Conservation (phyloP, 2,888 invertebrate genomes). For the Phania funesta region DNA sequence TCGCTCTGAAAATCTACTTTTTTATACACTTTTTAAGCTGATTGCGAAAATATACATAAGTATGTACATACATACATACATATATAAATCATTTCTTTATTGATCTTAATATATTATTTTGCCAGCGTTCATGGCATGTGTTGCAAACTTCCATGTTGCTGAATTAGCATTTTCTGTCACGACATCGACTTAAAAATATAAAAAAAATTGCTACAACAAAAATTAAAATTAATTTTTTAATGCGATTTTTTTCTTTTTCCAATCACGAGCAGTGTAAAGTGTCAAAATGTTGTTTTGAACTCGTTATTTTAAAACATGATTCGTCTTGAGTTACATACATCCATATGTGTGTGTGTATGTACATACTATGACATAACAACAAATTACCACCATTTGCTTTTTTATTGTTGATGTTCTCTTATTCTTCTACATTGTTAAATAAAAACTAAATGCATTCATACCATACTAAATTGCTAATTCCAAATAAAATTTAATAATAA, state of each 20-base stretch:
- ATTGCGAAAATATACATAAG: too few relatives aligned
- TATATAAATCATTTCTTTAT: not conserved
- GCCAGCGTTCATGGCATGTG: slow-evolving; percentile 32
- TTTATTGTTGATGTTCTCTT: not conserved
- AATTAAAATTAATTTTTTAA: slow-evolving; percentile 36
- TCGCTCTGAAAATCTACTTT: too few relatives aligned
- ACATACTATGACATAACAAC: slow-evolving; percentile 44
- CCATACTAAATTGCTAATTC: not conserved
- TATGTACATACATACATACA: not conserved
- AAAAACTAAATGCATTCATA: not conserved
- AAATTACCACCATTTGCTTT: slow-evolving; percentile 21
- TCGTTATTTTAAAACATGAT: slow-evolving; percentile 36
- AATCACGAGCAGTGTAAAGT: slow-evolving; percentile 49
- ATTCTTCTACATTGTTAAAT: not conserved
- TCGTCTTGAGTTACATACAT: slow-evolving; percentile 10
- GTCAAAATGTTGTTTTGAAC: slow-evolving; percentile 57
- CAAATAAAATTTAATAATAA: slow-evolving; percentile 13
- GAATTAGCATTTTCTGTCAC: slow-evolving; percentile 56
- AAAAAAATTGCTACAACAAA: not conserved
- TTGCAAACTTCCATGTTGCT: slow-evolving; percentile 31
- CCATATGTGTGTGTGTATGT: too few relatives aligned
- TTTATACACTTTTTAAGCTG: not conserved
- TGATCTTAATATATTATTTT: slow-evolving; percentile 26
- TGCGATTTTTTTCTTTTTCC: slow-evolving; percentile 29
- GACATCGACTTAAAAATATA: slow-evolving; percentile 34